phyloP scores from a whole-genome alignment of 1,140 invertebrate genomes.

The Solenopsis fugax region DNA sequence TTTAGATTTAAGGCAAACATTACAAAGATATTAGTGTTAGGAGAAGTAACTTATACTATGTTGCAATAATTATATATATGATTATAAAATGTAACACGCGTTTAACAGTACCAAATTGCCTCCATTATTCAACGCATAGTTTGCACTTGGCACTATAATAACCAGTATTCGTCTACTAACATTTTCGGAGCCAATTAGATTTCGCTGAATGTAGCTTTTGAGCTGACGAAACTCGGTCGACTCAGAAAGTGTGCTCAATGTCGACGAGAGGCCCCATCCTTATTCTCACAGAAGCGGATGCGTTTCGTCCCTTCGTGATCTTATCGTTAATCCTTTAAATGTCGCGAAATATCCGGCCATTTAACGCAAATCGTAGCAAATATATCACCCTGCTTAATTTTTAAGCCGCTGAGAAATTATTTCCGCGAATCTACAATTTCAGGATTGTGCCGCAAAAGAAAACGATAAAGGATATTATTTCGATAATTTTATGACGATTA shows the following conservation, averaged over 20 bases:
- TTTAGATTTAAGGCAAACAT: not conserved
- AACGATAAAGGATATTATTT: constrained; percentile 2
- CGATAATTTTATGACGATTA: not conserved
- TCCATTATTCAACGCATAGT: constrained; percentile 13
- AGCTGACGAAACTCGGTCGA: not conserved
- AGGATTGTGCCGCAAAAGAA: not conserved
- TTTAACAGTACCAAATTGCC: not conserved
- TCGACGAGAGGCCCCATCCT: not conserved
- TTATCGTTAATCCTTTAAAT: constrained; percentile 36
- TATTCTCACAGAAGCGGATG: not conserved
- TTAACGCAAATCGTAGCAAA: constrained; percentile 23
- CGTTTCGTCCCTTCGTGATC: not conserved
- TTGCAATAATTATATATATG: not conserved
- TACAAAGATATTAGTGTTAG: not conserved
- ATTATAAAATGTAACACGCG: not conserved
- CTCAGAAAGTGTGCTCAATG: not conserved
- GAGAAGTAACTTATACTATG: not conserved
- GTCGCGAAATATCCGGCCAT: not conserved
- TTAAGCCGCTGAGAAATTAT: constrained; percentile 29
- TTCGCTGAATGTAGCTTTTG: not conserved
- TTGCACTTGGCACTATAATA: not conserved
- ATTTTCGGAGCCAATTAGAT: constrained; percentile 44
- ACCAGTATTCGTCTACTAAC: not conserved
- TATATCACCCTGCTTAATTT: constrained; percentile 18
- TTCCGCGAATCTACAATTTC: not conserved